These are phyloP conservation scores for Pempheris klunzingeri DNA, from an alignment of 2,797 vertebrate genomes.

Conservation along the genomic window DNA sequence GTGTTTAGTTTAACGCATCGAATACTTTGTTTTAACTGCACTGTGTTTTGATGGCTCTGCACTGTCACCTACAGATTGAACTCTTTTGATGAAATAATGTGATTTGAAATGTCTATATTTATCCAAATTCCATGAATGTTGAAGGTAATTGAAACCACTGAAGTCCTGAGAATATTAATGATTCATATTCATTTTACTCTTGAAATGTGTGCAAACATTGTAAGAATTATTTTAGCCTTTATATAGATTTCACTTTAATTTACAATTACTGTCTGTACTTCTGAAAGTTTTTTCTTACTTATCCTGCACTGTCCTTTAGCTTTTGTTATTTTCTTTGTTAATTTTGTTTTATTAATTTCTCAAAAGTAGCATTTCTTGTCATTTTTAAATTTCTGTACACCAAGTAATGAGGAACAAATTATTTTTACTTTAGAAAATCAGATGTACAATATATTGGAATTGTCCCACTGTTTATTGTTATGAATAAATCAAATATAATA, in stretches of 20 bases:
- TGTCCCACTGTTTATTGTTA: neutral
- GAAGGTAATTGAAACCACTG: neutral
- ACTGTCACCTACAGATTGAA: neutral
- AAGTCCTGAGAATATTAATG: conserved; percentile 13
- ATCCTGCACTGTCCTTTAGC: neutral
- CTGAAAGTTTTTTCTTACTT: neutral
- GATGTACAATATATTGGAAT: neutral
- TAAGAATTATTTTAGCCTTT: conserved; percentile 8
- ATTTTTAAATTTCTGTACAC: neutral
- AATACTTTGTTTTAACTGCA: conserved; percentile 3
- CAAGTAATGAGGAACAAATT: neutral
- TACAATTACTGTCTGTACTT: neutral
- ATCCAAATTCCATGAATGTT: neutral
- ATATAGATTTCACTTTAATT: neutral
- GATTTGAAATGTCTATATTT: neutral
- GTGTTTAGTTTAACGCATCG: neutral
- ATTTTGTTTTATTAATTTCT: neutral
- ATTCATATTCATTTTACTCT: neutral
- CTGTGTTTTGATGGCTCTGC: neutral
- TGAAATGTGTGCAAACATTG: neutral
- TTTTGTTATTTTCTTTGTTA: neutral
- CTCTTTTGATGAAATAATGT: neutral
- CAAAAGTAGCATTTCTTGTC: neutral
- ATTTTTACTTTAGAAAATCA: neutral
- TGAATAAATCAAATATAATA: conserved; percentile 8